These are phyloP conservation scores for Calyptomena viridis DNA, from an alignment of 2,113 vertebrate species.

Conservation along the genomic window DNA sequence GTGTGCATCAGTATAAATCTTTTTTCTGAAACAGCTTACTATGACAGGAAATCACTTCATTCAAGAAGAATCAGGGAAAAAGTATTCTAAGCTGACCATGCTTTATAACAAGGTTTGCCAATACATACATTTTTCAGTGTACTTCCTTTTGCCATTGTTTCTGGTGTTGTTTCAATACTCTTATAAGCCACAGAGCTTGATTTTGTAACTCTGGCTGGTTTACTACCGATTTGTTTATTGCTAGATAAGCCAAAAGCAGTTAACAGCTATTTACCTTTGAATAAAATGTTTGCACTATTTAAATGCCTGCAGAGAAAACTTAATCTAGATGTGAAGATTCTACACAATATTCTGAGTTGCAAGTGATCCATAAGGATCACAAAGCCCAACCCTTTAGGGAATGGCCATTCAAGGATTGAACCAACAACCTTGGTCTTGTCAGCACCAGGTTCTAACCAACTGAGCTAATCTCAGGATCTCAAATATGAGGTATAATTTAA, in stretches of 20 bases:
- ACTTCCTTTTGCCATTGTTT: background rate
- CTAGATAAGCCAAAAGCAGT: background rate
- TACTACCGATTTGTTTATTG: background rate
- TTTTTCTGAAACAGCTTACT: background rate
- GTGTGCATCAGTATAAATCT: background rate
- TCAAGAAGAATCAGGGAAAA: background rate
- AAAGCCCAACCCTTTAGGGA: background rate
- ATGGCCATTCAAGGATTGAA: background rate
- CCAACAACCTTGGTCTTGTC: background rate
- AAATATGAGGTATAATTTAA: background rate
- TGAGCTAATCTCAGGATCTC: background rate
- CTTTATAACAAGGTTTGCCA: background rate
- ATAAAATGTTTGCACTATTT: background rate
- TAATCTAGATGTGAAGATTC: background rate
- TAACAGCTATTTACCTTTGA: background rate
- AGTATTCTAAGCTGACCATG: background rate
- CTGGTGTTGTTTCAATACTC: background rate
- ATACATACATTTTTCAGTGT: background rate
- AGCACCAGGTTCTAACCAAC: background rate
- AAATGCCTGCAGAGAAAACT: background rate
- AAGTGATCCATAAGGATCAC: background rate
- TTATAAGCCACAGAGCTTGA: background rate
- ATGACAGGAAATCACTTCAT: background rate
- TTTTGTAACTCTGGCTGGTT: background rate
- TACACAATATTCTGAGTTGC: background rate